Base-by-base conservation (phyloP, 2,797 vertebrate genomes). In the Sphaeramia orbicularis region DNA sequence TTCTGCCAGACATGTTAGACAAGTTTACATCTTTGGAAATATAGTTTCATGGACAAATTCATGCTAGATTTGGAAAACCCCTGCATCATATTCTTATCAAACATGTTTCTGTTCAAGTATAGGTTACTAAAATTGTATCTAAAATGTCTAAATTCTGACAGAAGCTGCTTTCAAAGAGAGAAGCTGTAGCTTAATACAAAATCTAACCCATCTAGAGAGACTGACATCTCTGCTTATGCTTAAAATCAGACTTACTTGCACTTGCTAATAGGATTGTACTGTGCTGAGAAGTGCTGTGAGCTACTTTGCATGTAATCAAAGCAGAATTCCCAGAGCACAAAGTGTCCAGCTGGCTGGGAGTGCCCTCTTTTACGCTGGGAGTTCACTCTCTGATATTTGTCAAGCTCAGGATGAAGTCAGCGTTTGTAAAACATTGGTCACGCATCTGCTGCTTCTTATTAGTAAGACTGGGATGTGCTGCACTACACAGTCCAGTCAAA, bases 281-380 rank as follows among this genome's bases (percentile, higher is more conserved):
- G 50, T 1, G 7, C 48, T 32, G 62, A 76, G 65, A 70, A 72
- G 53, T n/a, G 61, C 66, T 38, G 54, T 16, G 56, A 70, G 58
- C 54, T 59, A 41, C 35, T 57, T 49, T 8, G 1, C 47, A 32
- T 54, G 42, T 69, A 64, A 42, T 66, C 32, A 10, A 75, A 63
- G 14, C 45, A 47, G 47, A 74, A 64, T 63, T 62, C 55, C 62
- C 48, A 0, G 52, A 81, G 64, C 67, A 54, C 30, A 21, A 21
- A 6, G 61, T 7, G 74, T 87, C 76, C 80, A 78, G 71, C 78
- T 82, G 79, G 65, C 57, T 62, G 55, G 76, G 83, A 79, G 58
- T 71, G 63, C 27, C 41, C 44, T 50, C n/a, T 75, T 37, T 41
- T 47, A 11, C 44, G 7, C 10, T 16, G 19, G 76, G 84, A 80